Base-by-base conservation (phyloP, 2,888 invertebrate genomes). In the Xylocampa areola region DNA sequence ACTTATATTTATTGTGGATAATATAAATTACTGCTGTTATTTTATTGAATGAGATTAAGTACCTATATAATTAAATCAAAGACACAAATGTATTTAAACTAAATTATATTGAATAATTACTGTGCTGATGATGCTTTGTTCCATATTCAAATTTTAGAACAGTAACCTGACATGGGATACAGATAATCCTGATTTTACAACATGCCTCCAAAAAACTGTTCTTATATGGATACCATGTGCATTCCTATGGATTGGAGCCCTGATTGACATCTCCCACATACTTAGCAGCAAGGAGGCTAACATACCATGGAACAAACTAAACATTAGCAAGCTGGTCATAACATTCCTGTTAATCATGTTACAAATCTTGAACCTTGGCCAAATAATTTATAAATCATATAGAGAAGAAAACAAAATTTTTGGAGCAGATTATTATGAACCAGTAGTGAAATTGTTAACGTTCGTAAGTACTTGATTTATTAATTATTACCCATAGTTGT, bases 181-280 rank as follows among this genome's bases (percentile, higher is more conserved):
- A 10, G 92, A 95, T 5, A 94, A 96, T 87, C 99, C 98, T 11
- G 96, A 97, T 84, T 95, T 99, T 72, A 97, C 98, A 58, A 95
- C 95, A 82, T 99, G 99, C 89, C 98, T 99, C 87, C 97, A 98
- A 91, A 96, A 97, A 85, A 98, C 98, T 1, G 96, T 97, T 0
- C 89, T 99, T 30, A 94, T 98, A 36, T 99, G 98, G 98, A 88
- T 95, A 32, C 98, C 99, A 1, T 97, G 97, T 87, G 92, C 95
- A 25, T 97, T 97, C 85, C 92, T 98, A 8, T 98, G 97, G 97
- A 62, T 95, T 0, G 96, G 97, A 74, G 92, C 96, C 1, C 88
- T 96, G 14, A 87, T 98, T 54, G 97, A 98, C 79, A 91, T 95
- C 50, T 96, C 95, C 83, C 97, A 97, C 79, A 95, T 97, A 68